These are phyloP conservation scores for Pongo abelii DNA, from an alignment of 2,113 vertebrate genomes.

Conservation along the genomic window DNA sequence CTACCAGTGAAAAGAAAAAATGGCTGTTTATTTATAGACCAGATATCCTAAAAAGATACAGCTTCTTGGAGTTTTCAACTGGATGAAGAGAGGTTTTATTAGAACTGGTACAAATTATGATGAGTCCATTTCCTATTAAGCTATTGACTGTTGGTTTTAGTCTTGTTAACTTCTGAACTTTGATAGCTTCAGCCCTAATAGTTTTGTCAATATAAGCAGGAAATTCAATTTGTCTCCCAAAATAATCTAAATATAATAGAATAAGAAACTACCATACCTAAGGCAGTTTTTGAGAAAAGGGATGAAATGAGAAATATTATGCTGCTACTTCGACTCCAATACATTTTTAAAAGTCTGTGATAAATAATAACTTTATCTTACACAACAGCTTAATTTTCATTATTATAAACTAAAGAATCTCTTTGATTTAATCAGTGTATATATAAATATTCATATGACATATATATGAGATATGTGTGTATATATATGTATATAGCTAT, in stretches of 20 bases:
- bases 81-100: not conserved
- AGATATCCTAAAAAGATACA: not conserved
- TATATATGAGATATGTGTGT: not conserved
- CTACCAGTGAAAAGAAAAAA: not conserved
- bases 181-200: not conserved
- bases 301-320: not conserved
- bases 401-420: not conserved
- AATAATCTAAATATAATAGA: not conserved
- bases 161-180: not conserved
- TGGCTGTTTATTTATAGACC: not conserved
- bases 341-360: not conserved
- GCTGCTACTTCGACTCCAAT: not conserved
- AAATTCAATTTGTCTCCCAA: not conserved
- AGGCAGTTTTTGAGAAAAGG: not conserved
- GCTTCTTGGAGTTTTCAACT: not conserved
- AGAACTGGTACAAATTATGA: not conserved
- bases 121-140: not conserved
- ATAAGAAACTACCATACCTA: not conserved
- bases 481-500: not conserved
- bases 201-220: not conserved
- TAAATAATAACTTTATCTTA: not conserved
- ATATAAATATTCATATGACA: not conserved
- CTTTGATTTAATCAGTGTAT: not conserved
- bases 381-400: not conserved
- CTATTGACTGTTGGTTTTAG: not conserved